Conservation (phyloP, 2,113 vertebrate genomes). For the Eurystomus gularis region DNA sequence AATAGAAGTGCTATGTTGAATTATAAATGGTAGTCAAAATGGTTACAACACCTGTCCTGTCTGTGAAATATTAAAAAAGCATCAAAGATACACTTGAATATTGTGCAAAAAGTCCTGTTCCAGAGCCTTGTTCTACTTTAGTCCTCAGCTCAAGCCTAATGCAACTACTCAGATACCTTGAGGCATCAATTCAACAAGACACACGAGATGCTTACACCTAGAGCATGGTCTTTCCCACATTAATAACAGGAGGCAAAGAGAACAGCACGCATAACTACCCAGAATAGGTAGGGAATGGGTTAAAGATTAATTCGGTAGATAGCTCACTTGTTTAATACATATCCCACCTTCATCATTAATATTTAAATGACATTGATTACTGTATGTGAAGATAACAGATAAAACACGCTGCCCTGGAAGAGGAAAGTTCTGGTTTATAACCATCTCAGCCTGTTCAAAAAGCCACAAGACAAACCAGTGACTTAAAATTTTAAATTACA, state of each 20-base stretch:
- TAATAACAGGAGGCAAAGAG: not conserved
- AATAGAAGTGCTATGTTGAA: not conserved
- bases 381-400: not conserved
- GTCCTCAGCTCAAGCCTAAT: not conserved
- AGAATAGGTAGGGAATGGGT: not conserved
- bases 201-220: not conserved
- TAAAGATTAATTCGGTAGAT: not conserved
- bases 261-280: rapidly evolving
- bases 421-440: not conserved
- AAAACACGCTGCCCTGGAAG: not conserved
- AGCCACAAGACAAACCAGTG: not conserved
- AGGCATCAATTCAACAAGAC: not conserved
- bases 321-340: not conserved
- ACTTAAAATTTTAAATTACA: not conserved
- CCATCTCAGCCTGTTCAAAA: not conserved
- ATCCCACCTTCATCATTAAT: not conserved
- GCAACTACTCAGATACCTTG: not conserved
- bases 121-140: not conserved
- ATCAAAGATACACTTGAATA: not conserved
- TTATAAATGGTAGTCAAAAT: not conserved
- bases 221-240: not conserved
- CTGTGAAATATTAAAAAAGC: not conserved
- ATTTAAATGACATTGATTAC: not conserved
- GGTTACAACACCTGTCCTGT: not conserved
- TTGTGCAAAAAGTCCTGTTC: not conserved